Percentiles rank a stretch among this genome's conserved stretches.
Conservation (phyloP, 2,797 vertebrate species). For the Sebastes elongatus region DNA sequence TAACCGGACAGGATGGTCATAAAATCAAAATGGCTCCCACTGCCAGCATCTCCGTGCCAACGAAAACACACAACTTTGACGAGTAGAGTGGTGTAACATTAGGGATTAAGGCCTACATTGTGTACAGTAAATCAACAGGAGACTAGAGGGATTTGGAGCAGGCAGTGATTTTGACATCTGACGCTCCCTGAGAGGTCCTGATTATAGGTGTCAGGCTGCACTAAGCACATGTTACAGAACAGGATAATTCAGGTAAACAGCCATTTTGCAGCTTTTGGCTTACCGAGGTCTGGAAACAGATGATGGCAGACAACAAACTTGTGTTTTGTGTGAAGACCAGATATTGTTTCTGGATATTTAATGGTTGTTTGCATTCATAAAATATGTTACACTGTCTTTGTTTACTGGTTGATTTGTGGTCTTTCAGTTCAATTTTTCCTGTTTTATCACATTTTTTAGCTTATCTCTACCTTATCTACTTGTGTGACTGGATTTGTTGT, state of each 20-base stretch:
- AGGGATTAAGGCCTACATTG: slow-evolving; percentile 47
- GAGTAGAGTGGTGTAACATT: slow-evolving; percentile 36
- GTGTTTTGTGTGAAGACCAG: slow-evolving; percentile 32
- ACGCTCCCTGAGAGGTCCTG: slow-evolving; percentile 59
- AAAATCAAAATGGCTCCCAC: slow-evolving; percentile 70
- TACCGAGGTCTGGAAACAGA: slow-evolving; percentile 55
- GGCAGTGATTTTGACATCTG: slow-evolving; percentile 62
- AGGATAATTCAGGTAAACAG: slow-evolving; percentile 71
- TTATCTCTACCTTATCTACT: slow-evolving; percentile 32
- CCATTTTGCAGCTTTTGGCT: slow-evolving; percentile 61
- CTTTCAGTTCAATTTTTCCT: background rate
- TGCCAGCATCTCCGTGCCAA: slow-evolving; percentile 72
- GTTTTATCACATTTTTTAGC: slow-evolving; percentile 20
- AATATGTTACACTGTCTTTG: background rate
- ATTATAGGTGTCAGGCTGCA: slow-evolving; percentile 70
- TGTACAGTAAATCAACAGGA: slow-evolving; percentile 66
- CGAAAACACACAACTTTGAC: slow-evolving; percentile 57
- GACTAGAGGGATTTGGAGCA: slow-evolving; percentile 69
- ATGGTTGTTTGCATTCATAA: background rate
- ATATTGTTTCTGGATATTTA: slow-evolving; percentile 36
- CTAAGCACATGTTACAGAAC: slow-evolving; percentile 70
- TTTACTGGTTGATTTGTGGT: background rate
- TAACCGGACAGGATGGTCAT: slow-evolving; percentile 73
- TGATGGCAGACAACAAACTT: slow-evolving; percentile 45
- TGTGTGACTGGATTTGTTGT: slow-evolving; percentile 47